Base-by-base conservation (phyloP, 2,797 vertebrate genomes). In the Typhlichthys eigenmanni region DNA sequence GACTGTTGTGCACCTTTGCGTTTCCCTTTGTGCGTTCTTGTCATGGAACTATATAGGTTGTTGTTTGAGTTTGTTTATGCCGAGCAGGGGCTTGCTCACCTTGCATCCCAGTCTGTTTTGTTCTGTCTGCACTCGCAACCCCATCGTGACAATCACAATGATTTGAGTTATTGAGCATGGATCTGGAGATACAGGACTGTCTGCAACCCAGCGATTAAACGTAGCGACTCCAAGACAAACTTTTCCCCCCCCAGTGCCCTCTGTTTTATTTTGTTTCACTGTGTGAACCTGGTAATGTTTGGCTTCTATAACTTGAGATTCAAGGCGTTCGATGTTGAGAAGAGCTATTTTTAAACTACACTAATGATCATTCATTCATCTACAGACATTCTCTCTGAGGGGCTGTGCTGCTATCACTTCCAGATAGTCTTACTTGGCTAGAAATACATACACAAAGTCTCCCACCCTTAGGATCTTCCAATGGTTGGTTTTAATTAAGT, bases 401-500 rank as follows among this genome's bases (percentile, higher is more conserved):
- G 61, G 38, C 45, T 24, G 66, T 4, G 62, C 63, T 58, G 65
- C 55, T 76, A 13, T 66, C 17, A 34, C 64, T 79, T 77, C 77
- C 76, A 68, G 70, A 65, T 74, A 66, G 69, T 57, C 49, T 80
- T 60, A 52, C 29, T 52, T 32, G 72, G 75, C 72, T 72, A 79
- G 79, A 81, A 60, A 65, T 60, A 74, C 55, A 76, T 58, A 69
- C 45, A 16, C 17, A 17, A 50, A 14, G 11, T 49, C 24, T 57
- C 3, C 47, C 34, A 4, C 53, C 71, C 60, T 68, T n/a, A 62
- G 68, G 65, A 65, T 64, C 13, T n/a, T 60, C 32, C 5, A 46
- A 47, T 62, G 55, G 29, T 71, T 65, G 73, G 47, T 49, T 83
- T 75, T 80, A 77, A 81, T 86, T 72, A 72, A 69, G 43, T 66